Evolutionary conservation across 2,888 invertebrate species (phyloP), one percentile per base, ranked within the genome.

Genomic region (Drosophila birchii): DNA sequence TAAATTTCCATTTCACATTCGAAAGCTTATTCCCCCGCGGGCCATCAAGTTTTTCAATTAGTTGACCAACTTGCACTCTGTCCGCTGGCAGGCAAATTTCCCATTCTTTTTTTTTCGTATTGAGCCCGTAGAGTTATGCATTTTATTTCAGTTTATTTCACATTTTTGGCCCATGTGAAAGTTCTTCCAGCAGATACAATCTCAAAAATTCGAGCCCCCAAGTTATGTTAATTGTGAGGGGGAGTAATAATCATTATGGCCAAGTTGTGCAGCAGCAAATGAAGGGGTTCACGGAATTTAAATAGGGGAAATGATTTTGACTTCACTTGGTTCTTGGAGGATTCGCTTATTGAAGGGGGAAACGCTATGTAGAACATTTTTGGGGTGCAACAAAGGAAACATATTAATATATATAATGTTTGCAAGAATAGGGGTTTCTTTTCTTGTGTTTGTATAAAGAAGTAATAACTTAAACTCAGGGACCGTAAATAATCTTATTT

Each of bases 11-110:
- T 59, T 45, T 69, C 26, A 32, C 38, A 54, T 54, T 41, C 60
- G 29, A 51, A 32, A 38, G 58, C 63, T 14, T 38, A 51, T 51
- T 20, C 34, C 44, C 49, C 39, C 51, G 41, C 43, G 49, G 72
- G 67, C 57, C 55, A 49, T 75, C 55, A 74, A 81, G 70, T 79
- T 79, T 79, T 79, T 81, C 79, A 79, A 79, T 81, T 81, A 72
- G 76, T 73, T 67, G 72, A 76, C 79, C 74, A 81, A 78, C 78
- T 69, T 71, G 53, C 76, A 75, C 68, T 72, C 75, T 75, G 47
- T 20, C 38, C n/a, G 43, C 53, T 49, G 49, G 34, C 66, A 74
- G 57, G 66, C 63, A 38, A 72, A 72, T 73, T 72, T 51, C 3
- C 53, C 39, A 45, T 26, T 26, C 26, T 8, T 44, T 20, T 14